Base-by-base conservation (phyloP, 2,888 invertebrate species). In the Drosophila demipolita region DNA sequence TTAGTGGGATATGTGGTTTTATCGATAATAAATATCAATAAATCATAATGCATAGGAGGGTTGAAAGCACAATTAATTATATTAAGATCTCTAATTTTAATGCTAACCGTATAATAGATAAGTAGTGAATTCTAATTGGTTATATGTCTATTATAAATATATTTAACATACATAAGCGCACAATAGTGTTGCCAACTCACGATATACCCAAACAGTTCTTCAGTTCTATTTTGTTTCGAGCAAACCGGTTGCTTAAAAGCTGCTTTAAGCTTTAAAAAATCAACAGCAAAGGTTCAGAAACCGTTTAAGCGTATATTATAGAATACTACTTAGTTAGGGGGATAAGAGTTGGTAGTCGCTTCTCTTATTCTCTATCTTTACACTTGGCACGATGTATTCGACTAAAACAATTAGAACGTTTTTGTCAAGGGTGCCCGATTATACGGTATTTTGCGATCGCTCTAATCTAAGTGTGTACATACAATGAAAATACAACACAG, bases 171-270 rank as follows among this genome's bases (percentile, higher is more conserved):
- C 20, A 26, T 40, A 53, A 23, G n/a, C 12, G 38, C 26, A 23
- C 11, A 53, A 36, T 40, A 58, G 61, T 73, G 63, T 68, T 73
- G 74, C 66, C 63, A 74, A 74, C 68, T 74, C 65, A 61, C 50
- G 67, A 57, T 73, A 65, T 66, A 62, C 35, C 59, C 58, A 66
- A 75, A 75, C 65, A 75, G 54, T 71, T 75, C 63, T 70, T 70
- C 60, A 63, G 70, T 70, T 66, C 64, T 75, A 75, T 75, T 73
- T 85, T 82, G 78, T 82, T 85, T 85, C 83, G 86, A 83, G 78
- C 73, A 85, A 83, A 83, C 83, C 83, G 86, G 86, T 85, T 85
- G 73, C 49, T 48, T 36, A 49, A 83, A 67, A 65, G 70, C 63
- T 69, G 54, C 35, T 70, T 70, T 33, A 40, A 73, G 48, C 61